phyloP scores from a whole-genome alignment of 2,888 invertebrate species.

The Macrosiphum euphorbiae region DNA sequence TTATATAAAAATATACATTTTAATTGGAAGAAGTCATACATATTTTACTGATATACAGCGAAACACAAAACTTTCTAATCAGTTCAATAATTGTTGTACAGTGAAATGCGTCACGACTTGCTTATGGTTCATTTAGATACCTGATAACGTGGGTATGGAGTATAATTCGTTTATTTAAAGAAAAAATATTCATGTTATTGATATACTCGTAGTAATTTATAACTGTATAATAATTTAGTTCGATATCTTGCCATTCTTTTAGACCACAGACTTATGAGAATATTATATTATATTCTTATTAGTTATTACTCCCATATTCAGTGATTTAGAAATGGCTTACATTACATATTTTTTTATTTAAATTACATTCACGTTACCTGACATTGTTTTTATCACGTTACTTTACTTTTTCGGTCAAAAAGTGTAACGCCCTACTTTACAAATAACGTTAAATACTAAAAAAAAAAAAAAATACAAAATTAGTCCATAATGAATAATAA shows the following conservation, averaged over 20 bases:
- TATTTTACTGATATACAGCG: neutral
- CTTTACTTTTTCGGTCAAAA: no score
- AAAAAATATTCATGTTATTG: neutral
- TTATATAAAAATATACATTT: neutral
- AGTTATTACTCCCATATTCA: neutral
- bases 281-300: neutral
- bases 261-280: neutral
- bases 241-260: neutral
- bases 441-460: no score
- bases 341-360: no score
- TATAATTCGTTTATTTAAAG: neutral
- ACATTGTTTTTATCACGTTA: no score
- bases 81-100: neutral
- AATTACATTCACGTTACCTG: no score
- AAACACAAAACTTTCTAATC: constrained; percentile 3
- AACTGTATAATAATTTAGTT: neutral
- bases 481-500: no score
- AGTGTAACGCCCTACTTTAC: no score
- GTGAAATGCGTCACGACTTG: neutral
- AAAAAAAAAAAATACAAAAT: no score
- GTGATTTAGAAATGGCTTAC: neutral
- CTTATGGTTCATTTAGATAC: neutral
- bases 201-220: neutral
- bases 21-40: neutral
- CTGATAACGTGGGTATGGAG: neutral